A percentile compares a stretch with the other conserved stretches of the same genome.
Evolutionary conservation across 2,888 invertebrate species (phyloP).

Genomic region (Drosophila prolongata): DNA sequence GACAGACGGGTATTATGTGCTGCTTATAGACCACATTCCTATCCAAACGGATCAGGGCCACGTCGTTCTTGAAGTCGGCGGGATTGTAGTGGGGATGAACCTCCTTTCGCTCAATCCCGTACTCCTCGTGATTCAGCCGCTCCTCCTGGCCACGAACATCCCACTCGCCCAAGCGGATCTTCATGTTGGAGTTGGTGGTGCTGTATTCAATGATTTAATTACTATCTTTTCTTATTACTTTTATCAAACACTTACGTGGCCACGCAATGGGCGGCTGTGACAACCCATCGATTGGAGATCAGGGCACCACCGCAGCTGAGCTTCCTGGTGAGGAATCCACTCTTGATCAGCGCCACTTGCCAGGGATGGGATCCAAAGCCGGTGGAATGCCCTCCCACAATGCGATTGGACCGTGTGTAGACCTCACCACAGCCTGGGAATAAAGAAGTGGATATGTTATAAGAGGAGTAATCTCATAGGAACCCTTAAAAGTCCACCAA

Average conservation of each 20-base stretch:
- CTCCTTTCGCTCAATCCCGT: conserved; percentile 94
- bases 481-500: neutral
- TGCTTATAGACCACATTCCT: conserved; percentile 94
- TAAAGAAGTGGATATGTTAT: neutral
- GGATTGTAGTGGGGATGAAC: conserved; percentile 96
- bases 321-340: conserved; percentile 94
- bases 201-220: conserved; percentile 84
- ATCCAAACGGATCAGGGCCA: conserved; percentile 92
- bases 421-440: conserved; percentile 94
- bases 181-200: conserved; percentile 94
- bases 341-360: conserved; percentile 97
- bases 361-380: conserved; percentile 97
- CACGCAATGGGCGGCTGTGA: conserved; percentile 96
- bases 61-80: conserved; percentile 95
- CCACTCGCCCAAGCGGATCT: conserved; percentile 96
- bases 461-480: neutral
- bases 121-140: conserved; percentile 94
- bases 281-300: conserved; percentile 95
- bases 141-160: conserved; percentile 94
- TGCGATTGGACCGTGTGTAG: conserved; percentile 93
- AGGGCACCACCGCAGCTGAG: conserved; percentile 96
- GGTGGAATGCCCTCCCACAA: conserved; percentile 95
- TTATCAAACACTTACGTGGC: conserved; percentile 89
- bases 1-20: conserved; percentile 96
- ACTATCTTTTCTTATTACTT: neutral